Percentiles rank a stretch among this genome's conserved stretches.
These are phyloP conservation scores for Hydractinia echinata DNA, from an alignment of 30 jellyfish, hydroid and myxozoan genomes.

Conservation along the genomic window DNA sequence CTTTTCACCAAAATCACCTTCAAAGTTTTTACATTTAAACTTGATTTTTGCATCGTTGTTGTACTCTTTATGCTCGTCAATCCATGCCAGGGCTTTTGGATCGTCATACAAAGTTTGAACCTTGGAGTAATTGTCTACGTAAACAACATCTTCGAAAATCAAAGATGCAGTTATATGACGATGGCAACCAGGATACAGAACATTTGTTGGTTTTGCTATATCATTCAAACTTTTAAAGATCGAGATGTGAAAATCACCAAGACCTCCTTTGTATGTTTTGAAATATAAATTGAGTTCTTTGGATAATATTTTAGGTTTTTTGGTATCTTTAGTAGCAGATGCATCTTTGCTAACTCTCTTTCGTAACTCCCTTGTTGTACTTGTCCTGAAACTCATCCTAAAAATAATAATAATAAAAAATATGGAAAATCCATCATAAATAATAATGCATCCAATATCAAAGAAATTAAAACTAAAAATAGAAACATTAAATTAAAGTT, in stretches of 20 bases:
- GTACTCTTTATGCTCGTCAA: slow-evolving; percentile 55
- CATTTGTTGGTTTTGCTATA: slow-evolving; percentile 32
- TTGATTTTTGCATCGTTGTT: slow-evolving; percentile 33
- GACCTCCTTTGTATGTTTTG: slow-evolving; percentile 59
- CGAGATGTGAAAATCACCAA: slow-evolving; percentile 57
- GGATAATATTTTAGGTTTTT: background rate
- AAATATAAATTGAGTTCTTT: slow-evolving; percentile 30
- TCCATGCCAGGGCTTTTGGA: slow-evolving; percentile 45
- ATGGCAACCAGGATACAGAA: slow-evolving; percentile 88
- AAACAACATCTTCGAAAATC: slow-evolving; percentile 48
- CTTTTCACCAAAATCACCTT: slow-evolving; percentile 55
- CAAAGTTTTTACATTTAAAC: slow-evolving; percentile 61
- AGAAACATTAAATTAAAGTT: no score
- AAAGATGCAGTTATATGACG: slow-evolving; percentile 73
- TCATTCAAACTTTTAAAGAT: slow-evolving; percentile 47
- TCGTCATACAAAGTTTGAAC: slow-evolving; percentile 40
- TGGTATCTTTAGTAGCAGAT: no score
- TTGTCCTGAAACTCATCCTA: no score
- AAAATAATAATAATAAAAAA: no score
- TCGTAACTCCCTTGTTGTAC: no score
- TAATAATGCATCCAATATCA: no score
- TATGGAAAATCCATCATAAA: no score
- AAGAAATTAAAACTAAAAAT: no score
- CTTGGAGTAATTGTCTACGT: slow-evolving; percentile 52
- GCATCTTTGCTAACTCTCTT: no score